Conservation (phyloP, 53 echinoderm and acorn worm genomes). For the Patiria pectinifera region DNA sequence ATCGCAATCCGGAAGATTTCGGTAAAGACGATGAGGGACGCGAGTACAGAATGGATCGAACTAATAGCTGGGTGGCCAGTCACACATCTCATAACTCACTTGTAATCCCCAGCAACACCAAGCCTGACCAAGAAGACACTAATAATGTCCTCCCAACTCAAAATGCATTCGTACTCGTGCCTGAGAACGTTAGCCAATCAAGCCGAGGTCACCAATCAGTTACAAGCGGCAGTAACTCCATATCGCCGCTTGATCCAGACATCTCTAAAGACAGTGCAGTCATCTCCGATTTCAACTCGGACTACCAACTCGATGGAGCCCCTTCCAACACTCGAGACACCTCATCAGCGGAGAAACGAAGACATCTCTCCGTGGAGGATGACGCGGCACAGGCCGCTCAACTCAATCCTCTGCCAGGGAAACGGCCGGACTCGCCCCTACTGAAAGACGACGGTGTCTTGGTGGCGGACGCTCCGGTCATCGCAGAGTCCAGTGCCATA, state of each 20-base stretch:
- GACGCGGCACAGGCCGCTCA: background rate
- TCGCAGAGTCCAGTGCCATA: background rate
- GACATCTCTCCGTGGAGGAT: background rate
- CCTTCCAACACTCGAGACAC: background rate
- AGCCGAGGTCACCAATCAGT: background rate
- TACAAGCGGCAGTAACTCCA: background rate
- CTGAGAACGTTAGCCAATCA: background rate
- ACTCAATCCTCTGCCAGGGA: constrained; percentile 4
- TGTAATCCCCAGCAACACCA: background rate
- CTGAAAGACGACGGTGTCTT: background rate
- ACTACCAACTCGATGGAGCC: background rate
- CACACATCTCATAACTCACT: background rate
- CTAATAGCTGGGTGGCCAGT: constrained; percentile 22
- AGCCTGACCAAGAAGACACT: background rate
- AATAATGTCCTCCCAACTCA: background rate
- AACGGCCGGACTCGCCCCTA: background rate
- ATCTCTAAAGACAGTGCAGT: background rate
- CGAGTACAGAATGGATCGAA: constrained; percentile 3
- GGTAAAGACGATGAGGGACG: background rate
- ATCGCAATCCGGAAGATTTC: background rate
- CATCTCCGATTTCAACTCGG: background rate
- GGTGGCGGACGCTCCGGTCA: background rate
- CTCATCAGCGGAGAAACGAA: background rate
- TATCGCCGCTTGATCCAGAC: background rate
- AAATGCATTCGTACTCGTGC: background rate